Evolutionary conservation across 2,888 invertebrate species (phyloP).

Genomic region (Piscicola geometra): DNA sequence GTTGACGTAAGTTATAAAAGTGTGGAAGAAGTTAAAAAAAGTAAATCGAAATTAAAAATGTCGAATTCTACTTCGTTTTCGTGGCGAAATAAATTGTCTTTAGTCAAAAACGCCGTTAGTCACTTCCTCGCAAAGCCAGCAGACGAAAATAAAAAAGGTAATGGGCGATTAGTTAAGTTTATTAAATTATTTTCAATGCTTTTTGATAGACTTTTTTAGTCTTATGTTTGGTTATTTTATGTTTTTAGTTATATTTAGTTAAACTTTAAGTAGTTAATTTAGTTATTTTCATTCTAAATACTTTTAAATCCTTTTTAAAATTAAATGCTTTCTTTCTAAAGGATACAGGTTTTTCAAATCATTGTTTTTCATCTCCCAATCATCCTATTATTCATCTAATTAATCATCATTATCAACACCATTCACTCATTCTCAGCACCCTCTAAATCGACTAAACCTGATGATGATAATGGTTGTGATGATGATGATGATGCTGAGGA

Average conservation of each 20-base stretch:
- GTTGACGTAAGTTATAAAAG: background rate
- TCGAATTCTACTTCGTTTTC: background rate
- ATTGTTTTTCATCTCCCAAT: background rate
- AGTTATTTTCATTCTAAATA: too few species aligned
- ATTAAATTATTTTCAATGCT: too few species aligned
- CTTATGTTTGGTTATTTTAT: too few species aligned
- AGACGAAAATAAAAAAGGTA: background rate
- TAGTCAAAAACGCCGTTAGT: background rate
- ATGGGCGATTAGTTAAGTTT: background rate
- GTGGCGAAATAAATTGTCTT: background rate
- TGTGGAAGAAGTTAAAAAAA: background rate
- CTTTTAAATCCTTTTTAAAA: too few species aligned
- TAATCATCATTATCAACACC: conserved; percentile 21
- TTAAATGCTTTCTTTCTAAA: too few species aligned
- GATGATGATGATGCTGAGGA: background rate
- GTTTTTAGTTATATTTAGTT: too few species aligned
- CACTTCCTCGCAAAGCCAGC: background rate
- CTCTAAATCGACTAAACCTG: background rate
- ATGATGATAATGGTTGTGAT: too few species aligned
- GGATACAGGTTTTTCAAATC: background rate
- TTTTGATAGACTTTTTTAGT: too few species aligned
- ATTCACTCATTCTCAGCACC: background rate
- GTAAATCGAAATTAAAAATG: background rate
- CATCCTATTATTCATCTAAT: background rate
- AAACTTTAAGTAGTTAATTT: too few species aligned